phyloP scores from a whole-genome alignment of 2,888 invertebrate species.

The Cheiracanthium punctorium region DNA sequence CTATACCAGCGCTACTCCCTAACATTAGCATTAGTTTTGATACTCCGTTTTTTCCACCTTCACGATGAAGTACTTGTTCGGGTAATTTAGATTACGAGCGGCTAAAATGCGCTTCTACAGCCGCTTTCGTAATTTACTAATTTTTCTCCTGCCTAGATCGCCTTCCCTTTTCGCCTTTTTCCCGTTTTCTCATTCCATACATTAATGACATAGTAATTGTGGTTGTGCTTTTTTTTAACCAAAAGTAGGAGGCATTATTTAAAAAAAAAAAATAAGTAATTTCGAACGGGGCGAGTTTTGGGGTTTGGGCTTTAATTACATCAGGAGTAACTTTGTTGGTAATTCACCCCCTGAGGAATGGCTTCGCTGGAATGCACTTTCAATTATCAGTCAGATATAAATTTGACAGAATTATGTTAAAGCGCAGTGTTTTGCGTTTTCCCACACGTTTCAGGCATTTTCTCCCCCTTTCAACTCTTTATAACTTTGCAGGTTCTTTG shows the following conservation, averaged over 20 bases:
- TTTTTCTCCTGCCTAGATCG: slow-evolving; percentile 36
- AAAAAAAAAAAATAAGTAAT: no score
- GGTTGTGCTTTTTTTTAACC: slow-evolving; percentile 20
- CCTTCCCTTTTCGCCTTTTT: slow-evolving; percentile 12
- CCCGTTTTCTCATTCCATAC: slow-evolving; percentile 27
- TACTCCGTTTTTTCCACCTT: slow-evolving; percentile 58
- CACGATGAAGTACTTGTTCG: slow-evolving; percentile 64
- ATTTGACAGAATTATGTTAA: background rate
- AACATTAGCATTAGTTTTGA: slow-evolving; percentile 60
- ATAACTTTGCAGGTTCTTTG: background rate
- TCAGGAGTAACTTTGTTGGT: slow-evolving; percentile 25
- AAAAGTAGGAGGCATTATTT: slow-evolving; percentile 6
- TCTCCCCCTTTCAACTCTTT: background rate
- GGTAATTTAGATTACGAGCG: slow-evolving; percentile 66
- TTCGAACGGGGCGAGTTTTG: slow-evolving; percentile 27
- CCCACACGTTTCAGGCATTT: background rate
- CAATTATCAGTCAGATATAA: background rate
- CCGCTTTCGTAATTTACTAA: slow-evolving; percentile 59
- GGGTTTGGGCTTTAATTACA: slow-evolving; percentile 45
- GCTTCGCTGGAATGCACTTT: slow-evolving; percentile 13
- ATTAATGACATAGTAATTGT: slow-evolving; percentile 51
- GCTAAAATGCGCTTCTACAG: slow-evolving; percentile 42
- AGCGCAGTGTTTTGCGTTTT: background rate
- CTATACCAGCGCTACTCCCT: slow-evolving; percentile 44
- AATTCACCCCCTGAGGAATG: slow-evolving; percentile 22